Evolutionary conservation across 92 coral and sea anemone species (phyloP), one percentile per base, ranked within the genome.

Genomic region (Zoanthus sansibaricus): DNA sequence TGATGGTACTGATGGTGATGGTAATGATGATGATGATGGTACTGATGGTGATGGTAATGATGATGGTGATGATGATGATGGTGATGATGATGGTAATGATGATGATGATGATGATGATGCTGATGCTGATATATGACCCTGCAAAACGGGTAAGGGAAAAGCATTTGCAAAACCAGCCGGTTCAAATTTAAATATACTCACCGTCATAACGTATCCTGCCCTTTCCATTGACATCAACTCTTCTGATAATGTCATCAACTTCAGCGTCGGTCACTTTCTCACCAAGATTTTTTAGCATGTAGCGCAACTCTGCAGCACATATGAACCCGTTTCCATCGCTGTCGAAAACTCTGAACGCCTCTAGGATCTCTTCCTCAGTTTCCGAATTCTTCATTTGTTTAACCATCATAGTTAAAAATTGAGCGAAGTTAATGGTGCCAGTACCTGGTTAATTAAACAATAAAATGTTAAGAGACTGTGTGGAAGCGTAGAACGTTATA

Each of bases 311-410:
- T 4, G 96, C 98, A 15, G 92, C 76, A 48, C 92, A 90, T 59
- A 96, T 92, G 45, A 84, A 83, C 0, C 98, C 98, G 55, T 96
- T 95, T 25, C 91, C 89, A 12, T 96, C 98, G 42, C 90, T 94
- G 87, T 96, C 98, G 67, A 96, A 96, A 32, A 93, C 92, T 70
- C 90, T 94, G 72, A 95, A 93, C 16, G 92, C 98, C 77, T 94
- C 95, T 72, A 94, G 88, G 74, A 96, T 88, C 32, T 93, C 98
- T 66, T 88, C 98, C 67, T 87, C 86, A 21, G 90, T 91, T 1
- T 90, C 96, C 16, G 91, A 49, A 14, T 89, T 93, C 75, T 94
- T 96, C 91, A 93, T 96, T 47, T 89, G 79, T 20, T 75, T 75
- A 2, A 75, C 79, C 79, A 75, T 93, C 73, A 96, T 88, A 58